A percentile compares a stretch with the other conserved stretches of the same genome.
Evolutionary conservation across 1,140 invertebrate genomes (phyloP).

Genomic region (Agraylea sexmaculata): DNA sequence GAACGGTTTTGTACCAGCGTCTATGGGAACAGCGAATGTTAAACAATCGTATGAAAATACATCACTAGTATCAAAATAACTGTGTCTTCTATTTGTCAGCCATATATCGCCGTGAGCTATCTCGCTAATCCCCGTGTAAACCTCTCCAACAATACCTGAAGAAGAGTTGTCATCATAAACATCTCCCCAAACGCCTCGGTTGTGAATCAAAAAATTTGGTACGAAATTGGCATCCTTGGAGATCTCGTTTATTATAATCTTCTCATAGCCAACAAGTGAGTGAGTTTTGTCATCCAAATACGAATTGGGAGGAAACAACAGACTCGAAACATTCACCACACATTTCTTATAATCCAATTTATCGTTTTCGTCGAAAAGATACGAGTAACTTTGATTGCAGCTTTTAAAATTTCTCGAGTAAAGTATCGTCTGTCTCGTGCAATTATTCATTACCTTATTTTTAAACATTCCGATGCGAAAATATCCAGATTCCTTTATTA

Average conservation of each 20-base stretch:
- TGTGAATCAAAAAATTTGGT: constrained; percentile 1
- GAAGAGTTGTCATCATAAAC: background rate
- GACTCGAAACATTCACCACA: constrained; percentile 11
- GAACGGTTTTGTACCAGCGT: background rate
- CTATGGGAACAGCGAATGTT: constrained; percentile 5
- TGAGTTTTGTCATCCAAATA: background rate
- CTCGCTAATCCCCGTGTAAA: constrained; percentile 6
- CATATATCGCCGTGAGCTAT: constrained; percentile 13
- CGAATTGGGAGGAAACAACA: constrained; percentile 12
- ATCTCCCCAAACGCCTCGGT: constrained; percentile 5
- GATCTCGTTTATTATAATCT: constrained; percentile 2
- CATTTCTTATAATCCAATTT: too few species aligned
- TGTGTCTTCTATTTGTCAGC: constrained; percentile 4
- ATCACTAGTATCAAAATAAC: background rate
- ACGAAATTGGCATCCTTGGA: constrained; percentile 12
- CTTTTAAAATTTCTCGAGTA: too few species aligned
- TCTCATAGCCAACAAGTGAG: constrained; percentile 8
- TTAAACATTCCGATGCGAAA: too few species aligned
- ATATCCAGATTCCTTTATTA: too few species aligned
- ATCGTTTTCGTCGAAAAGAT: too few species aligned
- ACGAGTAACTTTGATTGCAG: too few species aligned
- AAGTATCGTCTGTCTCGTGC: too few species aligned
- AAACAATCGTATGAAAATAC: constrained; percentile 9
- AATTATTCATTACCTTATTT: too few species aligned
- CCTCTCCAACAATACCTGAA: constrained; percentile 11